These are phyloP conservation scores for Phataginus tetradactyla DNA, from an alignment of 2,797 vertebrate genomes.

Conservation along the genomic window DNA sequence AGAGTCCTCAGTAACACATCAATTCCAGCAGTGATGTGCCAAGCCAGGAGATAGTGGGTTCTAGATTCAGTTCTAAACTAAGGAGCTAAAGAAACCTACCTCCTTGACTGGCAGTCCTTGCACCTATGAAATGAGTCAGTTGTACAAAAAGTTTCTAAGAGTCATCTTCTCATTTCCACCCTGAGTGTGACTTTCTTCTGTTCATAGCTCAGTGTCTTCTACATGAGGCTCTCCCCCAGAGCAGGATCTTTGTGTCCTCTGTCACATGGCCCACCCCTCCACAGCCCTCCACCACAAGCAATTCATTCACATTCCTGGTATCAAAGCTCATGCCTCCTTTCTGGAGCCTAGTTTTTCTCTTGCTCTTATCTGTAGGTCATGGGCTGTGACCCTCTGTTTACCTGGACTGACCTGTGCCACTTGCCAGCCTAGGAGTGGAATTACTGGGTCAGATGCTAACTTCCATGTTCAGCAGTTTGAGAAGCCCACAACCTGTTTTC, in stretches of 20 bases:
- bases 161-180: not conserved
- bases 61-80: not conserved
- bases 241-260: not conserved
- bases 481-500: not conserved
- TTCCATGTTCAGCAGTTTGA: not conserved
- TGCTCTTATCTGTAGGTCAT: not conserved
- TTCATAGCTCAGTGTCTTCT: not conserved
- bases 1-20: not conserved
- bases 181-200: not conserved
- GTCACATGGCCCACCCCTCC: not conserved
- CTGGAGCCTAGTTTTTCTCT: not conserved
- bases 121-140: not conserved
- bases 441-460: not conserved
- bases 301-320: not conserved
- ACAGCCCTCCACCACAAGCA: not conserved
- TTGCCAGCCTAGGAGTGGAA: not conserved
- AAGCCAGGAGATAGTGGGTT: not conserved
- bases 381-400: not conserved
- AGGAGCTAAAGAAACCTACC: not conserved
- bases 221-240: not conserved
- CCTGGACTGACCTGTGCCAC: not conserved
- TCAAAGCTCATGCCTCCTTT: not conserved
- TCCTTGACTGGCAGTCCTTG: not conserved
- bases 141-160: not conserved
- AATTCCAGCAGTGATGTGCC: not conserved